These are phyloP conservation scores for Micromesistius poutassou DNA, from an alignment of 2,797 vertebrate genomes.

Conservation along the genomic window DNA sequence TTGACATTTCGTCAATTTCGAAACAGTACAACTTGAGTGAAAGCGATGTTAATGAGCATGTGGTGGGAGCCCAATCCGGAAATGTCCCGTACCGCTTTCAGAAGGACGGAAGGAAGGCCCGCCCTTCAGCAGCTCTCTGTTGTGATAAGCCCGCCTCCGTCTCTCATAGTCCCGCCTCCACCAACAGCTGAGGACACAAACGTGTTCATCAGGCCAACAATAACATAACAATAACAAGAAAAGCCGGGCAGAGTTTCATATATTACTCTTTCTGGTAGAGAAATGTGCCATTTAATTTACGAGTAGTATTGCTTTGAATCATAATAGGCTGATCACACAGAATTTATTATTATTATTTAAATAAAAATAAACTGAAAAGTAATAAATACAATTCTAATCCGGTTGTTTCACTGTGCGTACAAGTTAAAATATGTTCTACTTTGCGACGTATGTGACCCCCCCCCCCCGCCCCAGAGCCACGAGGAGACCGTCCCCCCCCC, in stretches of 20 bases:
- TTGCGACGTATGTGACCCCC: too few relatives aligned
- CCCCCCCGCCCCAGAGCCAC: too few relatives aligned
- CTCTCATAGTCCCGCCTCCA: slow-evolving; percentile 79
- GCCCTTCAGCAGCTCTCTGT: slow-evolving; percentile 72
- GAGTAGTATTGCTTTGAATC: too few relatives aligned
- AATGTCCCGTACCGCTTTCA: slow-evolving; percentile 78
- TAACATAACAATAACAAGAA: neutral
- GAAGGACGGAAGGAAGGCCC: slow-evolving; percentile 75
- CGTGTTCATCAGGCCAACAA: neutral
- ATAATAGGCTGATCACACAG: too few relatives aligned
- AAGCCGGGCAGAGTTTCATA: neutral
- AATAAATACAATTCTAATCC: too few relatives aligned
- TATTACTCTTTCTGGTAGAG: neutral
- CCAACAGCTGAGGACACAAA: slow-evolving; percentile 77
- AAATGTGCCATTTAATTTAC: too few relatives aligned
- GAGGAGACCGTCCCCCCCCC: too few relatives aligned
- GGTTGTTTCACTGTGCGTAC: too few relatives aligned
- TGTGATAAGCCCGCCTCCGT: slow-evolving; percentile 69
- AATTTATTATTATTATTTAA: too few relatives aligned
- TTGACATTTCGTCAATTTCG: neutral
- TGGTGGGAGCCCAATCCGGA: too few relatives aligned
- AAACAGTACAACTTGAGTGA: neutral
- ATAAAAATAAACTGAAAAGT: too few relatives aligned
- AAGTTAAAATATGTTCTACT: too few relatives aligned
- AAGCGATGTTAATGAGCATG: neutral